Percentiles rank a stretch among this genome's conserved stretches.
Conservation (phyloP, 2,113 vertebrate genomes). For the Seriola rivoliana region DNA sequence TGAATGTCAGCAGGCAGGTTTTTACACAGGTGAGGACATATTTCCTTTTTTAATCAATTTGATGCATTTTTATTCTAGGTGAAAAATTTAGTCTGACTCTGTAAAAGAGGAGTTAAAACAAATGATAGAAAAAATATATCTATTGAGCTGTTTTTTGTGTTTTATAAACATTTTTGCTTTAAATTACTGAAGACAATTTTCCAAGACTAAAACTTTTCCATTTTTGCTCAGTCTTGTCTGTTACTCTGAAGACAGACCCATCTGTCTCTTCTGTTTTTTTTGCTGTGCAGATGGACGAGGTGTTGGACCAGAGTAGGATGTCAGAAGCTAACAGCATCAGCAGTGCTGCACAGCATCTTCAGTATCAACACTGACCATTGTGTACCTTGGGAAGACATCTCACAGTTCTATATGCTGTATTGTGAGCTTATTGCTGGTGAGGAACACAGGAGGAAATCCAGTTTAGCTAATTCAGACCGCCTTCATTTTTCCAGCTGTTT, state of each 20-base stretch:
- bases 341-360: conserved; percentile 87
- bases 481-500: too few species aligned
- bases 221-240: background rate
- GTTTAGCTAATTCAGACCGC: background rate
- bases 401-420: conserved; percentile 82
- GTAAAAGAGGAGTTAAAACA: background rate
- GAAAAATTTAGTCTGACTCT: background rate
- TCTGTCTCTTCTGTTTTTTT: background rate
- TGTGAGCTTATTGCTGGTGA: conserved; percentile 90
- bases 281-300: conserved; percentile 86
- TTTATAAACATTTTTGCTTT: background rate
- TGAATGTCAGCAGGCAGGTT: conserved; percentile 89
- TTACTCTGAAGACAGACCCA: background rate
- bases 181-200: background rate
- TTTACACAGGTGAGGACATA: conserved; percentile 85
- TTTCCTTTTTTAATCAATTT: background rate
- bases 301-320: conserved; percentile 88
- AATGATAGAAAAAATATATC: background rate
- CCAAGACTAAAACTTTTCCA: background rate
- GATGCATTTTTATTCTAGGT: background rate
- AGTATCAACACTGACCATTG: conserved; percentile 89
- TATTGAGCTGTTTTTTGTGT: background rate
- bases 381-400: conserved; percentile 85
- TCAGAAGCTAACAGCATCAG: conserved; percentile 89
- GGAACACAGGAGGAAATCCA: conserved; percentile 19